Evolutionary conservation across 2,113 vertebrate genomes (phyloP).

Genomic region (Numida meleagris): DNA sequence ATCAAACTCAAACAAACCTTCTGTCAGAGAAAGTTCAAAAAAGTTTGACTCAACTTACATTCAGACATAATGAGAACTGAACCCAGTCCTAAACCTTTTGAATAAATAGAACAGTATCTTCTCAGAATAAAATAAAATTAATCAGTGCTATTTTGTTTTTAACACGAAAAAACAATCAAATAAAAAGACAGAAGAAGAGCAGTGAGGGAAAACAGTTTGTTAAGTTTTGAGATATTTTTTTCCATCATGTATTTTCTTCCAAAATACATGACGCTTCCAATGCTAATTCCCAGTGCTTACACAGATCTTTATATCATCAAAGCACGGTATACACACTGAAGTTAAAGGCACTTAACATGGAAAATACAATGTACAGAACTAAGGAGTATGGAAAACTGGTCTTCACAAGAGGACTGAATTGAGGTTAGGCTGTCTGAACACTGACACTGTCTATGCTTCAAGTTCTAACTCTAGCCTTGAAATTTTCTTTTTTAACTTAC

Average conservation of each 20-base stretch:
- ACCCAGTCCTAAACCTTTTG: background rate
- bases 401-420: background rate
- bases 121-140: conserved; percentile 45
- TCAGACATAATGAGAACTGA: conserved; percentile 31
- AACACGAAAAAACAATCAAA: conserved; percentile 33
- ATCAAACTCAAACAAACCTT: background rate
- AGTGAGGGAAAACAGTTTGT: conserved; percentile 6
- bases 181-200: conserved; percentile 15
- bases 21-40: conserved; percentile 41
- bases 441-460: background rate
- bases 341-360: background rate
- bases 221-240: conserved; percentile 32
- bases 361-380: background rate
- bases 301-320: conserved; percentile 3
- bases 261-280: conserved; percentile 17
- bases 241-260: conserved; percentile 7
- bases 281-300: conserved; percentile 17
- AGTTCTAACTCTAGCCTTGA: background rate
- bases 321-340: background rate
- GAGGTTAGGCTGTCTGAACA: background rate
- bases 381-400: background rate
- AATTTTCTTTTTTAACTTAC: background rate
- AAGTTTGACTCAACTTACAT: conserved; percentile 35
- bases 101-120: conserved; percentile 34
- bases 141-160: conserved; percentile 40